These are phyloP conservation scores for Patella vulgata DNA, from an alignment of 1,140 invertebrate species.

Conservation along the genomic window DNA sequence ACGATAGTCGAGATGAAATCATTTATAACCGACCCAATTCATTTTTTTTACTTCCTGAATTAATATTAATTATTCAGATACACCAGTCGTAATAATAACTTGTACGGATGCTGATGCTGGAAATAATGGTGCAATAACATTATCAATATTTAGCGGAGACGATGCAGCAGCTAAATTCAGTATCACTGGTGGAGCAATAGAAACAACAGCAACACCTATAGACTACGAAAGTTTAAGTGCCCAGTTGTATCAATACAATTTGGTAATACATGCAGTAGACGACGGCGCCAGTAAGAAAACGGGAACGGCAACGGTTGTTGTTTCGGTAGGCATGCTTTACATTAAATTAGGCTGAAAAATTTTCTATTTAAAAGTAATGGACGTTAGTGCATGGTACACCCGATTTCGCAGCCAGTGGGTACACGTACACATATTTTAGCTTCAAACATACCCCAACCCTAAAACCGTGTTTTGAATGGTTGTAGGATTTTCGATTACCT, in stretches of 20 bases:
- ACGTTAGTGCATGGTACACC: too few species aligned
- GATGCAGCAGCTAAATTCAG: slow-evolving; percentile 17
- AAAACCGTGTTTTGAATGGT: too few species aligned
- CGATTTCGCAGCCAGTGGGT: too few species aligned
- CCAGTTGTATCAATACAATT: slow-evolving; percentile 13
- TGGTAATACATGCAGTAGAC: slow-evolving; percentile 26
- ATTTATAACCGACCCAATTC: not conserved
- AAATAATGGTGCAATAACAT: slow-evolving; percentile 26
- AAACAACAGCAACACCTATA: slow-evolving; percentile 4
- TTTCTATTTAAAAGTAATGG: too few species aligned
- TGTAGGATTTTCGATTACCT: too few species aligned
- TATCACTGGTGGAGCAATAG: not conserved
- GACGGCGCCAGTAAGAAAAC: slow-evolving; percentile 19
- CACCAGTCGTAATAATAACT: slow-evolving; percentile 6
- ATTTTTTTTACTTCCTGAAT: too few species aligned
- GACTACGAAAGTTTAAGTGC: slow-evolving; percentile 15
- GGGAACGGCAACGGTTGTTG: slow-evolving; percentile 22
- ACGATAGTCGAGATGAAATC: not conserved
- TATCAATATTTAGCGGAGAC: slow-evolving; percentile 28
- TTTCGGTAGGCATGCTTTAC: slow-evolving; percentile 14
- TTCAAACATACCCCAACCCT: too few species aligned
- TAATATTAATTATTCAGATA: not conserved
- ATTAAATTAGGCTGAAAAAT: too few species aligned
- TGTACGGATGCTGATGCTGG: slow-evolving; percentile 31
- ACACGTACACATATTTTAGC: too few species aligned